Evolutionary conservation across 1,140 invertebrate species (phyloP).

Genomic region (Hycleus phaleratus): DNA sequence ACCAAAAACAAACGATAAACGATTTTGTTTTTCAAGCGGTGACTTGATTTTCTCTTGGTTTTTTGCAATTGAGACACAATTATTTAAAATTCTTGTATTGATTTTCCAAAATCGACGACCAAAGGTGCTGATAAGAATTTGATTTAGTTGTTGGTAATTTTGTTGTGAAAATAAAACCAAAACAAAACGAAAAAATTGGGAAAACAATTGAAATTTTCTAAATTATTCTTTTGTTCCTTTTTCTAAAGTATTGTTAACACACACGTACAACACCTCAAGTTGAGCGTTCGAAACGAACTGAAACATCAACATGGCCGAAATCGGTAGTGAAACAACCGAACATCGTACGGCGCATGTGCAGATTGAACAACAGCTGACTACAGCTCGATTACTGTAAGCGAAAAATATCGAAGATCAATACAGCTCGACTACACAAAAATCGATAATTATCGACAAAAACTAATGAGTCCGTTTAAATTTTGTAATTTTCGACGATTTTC

Average conservation of each 20-base stretch:
- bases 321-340: constrained; percentile 1
- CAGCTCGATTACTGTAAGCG: constrained; percentile 8
- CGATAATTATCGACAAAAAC: no score
- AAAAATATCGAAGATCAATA: no score
- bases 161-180: no score
- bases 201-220: constrained; percentile 15
- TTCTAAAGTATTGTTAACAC: no score
- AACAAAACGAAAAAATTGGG: neutral
- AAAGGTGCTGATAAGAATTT: no score
- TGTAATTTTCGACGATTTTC: no score
- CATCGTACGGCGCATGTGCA: constrained; percentile 7
- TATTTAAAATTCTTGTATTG: constrained; percentile 5
- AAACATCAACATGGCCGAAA: constrained; percentile 16
- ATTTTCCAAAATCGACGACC: neutral
- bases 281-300: constrained; percentile 18
- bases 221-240: neutral
- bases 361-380: constrained; percentile 22
- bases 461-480: no score
- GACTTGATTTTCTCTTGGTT: no score
- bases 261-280: neutral
- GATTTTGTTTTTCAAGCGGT: no score
- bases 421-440: no score
- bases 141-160: no score
- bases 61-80: neutral
- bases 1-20: neutral